Evolutionary conservation across 2,797 vertebrate species (phyloP).

Genomic region (Pangasius krempfi): DNA sequence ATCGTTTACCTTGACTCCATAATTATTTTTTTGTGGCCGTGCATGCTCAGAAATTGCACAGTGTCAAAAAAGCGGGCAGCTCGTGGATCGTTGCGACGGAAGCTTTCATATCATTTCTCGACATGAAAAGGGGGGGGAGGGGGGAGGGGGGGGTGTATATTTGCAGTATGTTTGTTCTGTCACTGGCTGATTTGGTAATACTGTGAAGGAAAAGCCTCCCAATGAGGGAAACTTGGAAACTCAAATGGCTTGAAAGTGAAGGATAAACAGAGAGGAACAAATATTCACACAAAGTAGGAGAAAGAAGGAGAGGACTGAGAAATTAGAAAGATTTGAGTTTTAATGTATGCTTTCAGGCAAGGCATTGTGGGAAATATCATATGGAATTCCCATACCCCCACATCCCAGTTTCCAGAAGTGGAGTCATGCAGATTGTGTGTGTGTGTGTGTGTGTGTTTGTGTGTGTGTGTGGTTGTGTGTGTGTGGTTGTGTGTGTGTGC

Average conservation of each 20-base stretch:
- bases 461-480: no score
- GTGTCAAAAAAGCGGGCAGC: slow-evolving; percentile 75
- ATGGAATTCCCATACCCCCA: slow-evolving; percentile 21
- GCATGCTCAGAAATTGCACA: slow-evolving; percentile 72
- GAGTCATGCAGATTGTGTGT: slow-evolving; percentile 36
- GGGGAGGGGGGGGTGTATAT: background rate
- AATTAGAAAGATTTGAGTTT: background rate
- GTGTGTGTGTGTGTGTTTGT: slow-evolving; percentile 5
- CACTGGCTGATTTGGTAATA: slow-evolving; percentile 8
- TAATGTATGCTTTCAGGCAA: background rate
- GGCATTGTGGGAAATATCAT: slow-evolving; percentile 26
- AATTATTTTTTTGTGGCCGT: slow-evolving; percentile 87
- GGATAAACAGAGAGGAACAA: background rate
- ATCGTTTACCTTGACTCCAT: slow-evolving; percentile 98
- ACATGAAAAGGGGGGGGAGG: background rate
- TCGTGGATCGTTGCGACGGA: slow-evolving; percentile 23
- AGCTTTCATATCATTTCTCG: slow-evolving; percentile 15
- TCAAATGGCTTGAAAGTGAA: background rate
- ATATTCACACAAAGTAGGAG: background rate
- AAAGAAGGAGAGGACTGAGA: background rate
- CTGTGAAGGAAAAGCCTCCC: background rate
- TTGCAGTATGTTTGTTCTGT: slow-evolving; percentile 4
- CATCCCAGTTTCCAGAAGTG: slow-evolving; percentile 26
- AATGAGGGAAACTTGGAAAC: background rate
- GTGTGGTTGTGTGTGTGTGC: no score